Conservation (phyloP, 2,797 vertebrate species). For the Myripristis jacobus region DNA sequence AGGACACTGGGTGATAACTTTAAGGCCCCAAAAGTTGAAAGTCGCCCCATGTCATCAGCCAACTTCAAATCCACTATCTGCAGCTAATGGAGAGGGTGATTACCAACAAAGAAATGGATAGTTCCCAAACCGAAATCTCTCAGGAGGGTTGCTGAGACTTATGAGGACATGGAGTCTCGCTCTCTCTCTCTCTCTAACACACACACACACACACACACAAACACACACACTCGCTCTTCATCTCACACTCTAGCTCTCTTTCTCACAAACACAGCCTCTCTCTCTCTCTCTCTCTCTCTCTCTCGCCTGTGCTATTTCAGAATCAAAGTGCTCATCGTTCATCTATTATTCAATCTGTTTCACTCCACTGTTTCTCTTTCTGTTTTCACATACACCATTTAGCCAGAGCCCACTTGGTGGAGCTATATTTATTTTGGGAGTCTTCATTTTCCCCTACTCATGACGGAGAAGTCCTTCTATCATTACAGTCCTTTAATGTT, state of each 20-base stretch:
- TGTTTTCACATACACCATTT: constrained; percentile 73
- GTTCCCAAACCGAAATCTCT: constrained; percentile 65
- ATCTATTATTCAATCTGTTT: constrained; percentile 84
- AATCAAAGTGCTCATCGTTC: constrained; percentile 81
- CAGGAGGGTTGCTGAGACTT: constrained; percentile 58
- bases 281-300: neutral
- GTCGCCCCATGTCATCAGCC: constrained; percentile 17
- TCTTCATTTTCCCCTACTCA: constrained; percentile 33
- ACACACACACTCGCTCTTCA: constrained; percentile 2
- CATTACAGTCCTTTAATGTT: constrained; percentile 28
- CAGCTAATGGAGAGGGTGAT: constrained; percentile 63
- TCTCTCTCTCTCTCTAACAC: constrained; percentile 2
- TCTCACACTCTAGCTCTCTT: neutral
- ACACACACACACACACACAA: constrained; percentile 1
- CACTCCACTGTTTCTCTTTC: constrained; percentile 80
- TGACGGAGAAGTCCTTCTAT: constrained; percentile 18
- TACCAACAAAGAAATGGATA: constrained; percentile 62
- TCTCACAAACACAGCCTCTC: neutral
- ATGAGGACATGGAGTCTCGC: constrained; percentile 46
- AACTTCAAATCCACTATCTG: constrained; percentile 53
- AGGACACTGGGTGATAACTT: constrained; percentile 26
- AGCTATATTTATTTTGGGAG: constrained; percentile 75
- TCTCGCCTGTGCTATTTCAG: constrained; percentile 77
- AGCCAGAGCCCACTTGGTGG: constrained; percentile 75
- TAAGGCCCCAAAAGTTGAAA: constrained; percentile 12